A percentile compares a stretch with the other conserved stretches of the same genome.
Evolutionary conservation across 2,888 invertebrate genomes (phyloP).

Genomic region (Acleris emargana): DNA sequence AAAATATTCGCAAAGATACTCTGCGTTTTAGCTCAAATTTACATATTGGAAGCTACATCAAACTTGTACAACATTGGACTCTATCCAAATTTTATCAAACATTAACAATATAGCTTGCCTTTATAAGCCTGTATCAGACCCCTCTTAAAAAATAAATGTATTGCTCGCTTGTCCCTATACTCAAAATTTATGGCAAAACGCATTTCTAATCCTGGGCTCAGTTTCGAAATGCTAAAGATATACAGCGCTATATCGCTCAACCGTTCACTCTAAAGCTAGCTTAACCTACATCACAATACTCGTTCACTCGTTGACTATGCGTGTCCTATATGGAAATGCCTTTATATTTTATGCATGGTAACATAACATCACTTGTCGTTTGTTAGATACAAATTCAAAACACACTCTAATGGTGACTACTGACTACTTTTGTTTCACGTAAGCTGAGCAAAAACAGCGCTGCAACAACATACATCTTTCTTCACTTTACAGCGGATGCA

Average conservation of each 20-base stretch:
- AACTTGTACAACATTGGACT: too few species aligned
- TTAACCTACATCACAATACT: slow-evolving; percentile 71
- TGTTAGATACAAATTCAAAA: slow-evolving; percentile 26
- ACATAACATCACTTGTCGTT: slow-evolving; percentile 43
- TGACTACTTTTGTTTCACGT: too few species aligned
- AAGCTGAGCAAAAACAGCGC: background rate
- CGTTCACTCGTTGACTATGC: slow-evolving; percentile 58
- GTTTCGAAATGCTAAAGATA: slow-evolving; percentile 36
- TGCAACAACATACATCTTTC: too few species aligned
- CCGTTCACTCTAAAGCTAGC: slow-evolving; percentile 31
- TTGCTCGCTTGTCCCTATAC: slow-evolving; percentile 28
- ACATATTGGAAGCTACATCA: too few species aligned
- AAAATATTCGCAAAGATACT: too few species aligned
- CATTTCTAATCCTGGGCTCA: slow-evolving; percentile 37
- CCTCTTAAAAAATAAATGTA: slow-evolving; percentile 1
- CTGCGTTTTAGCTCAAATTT: too few species aligned
- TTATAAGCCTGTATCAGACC: background rate
- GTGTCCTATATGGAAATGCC: slow-evolving; percentile 61
- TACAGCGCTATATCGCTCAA: slow-evolving; percentile 3
- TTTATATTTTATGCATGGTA: slow-evolving; percentile 43
- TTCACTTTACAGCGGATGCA: too few species aligned
- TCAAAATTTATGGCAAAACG: slow-evolving; percentile 28
- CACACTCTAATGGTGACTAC: too few species aligned
- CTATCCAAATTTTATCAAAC: too few species aligned
- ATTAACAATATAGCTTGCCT: too few species aligned